phyloP scores from a whole-genome alignment of 1,140 invertebrate species.

The Eriosoma lanigerum region DNA sequence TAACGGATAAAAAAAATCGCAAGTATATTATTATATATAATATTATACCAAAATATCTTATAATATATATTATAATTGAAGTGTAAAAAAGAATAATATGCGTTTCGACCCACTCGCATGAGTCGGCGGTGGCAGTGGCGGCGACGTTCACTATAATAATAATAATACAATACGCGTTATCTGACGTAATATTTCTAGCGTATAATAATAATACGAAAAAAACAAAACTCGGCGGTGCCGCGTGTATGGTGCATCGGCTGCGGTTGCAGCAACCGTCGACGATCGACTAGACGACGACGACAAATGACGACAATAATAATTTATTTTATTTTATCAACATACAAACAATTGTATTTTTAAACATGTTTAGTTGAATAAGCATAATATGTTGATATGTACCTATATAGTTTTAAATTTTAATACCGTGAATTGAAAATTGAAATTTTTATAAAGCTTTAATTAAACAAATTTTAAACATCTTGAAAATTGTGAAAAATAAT shows the following conservation, averaged over 20 bases:
- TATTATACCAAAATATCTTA: background rate
- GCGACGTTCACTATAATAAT: background rate
- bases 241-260: background rate
- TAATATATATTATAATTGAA: background rate
- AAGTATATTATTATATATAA: no score
- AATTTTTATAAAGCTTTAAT: no score
- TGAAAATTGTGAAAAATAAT: no score
- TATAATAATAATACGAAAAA: background rate
- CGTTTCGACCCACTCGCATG: background rate
- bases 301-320: slow-evolving; percentile 1
- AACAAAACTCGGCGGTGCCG: slow-evolving; percentile 11
- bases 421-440: no score
- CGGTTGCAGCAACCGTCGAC: background rate
- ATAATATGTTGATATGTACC: no score
- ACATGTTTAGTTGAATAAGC: no score
- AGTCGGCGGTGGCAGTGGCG: background rate
- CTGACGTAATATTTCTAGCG: slow-evolving; percentile 31
- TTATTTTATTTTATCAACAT: no score
- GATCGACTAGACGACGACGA: background rate
- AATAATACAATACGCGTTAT: slow-evolving; percentile 4
- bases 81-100: slow-evolving; percentile 9
- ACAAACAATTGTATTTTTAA: no score
- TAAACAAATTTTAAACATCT: no score
- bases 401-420: no score
- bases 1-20: background rate